Percentiles rank a stretch among this genome's conserved stretches.
Evolutionary conservation across 2,797 vertebrate genomes (phyloP).

Genomic region (Valencia hispanica): DNA sequence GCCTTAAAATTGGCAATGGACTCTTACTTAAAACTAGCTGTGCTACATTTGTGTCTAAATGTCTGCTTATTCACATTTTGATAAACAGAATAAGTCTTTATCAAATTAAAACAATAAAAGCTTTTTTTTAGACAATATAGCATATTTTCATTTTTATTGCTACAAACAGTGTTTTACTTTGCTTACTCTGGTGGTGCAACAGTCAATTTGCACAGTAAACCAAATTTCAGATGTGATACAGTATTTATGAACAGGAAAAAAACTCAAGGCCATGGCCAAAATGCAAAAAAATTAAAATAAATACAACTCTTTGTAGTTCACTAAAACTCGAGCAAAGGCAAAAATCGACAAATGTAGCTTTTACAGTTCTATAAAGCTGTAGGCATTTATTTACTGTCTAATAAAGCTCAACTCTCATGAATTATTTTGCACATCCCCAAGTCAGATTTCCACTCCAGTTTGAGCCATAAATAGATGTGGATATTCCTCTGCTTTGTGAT

Average conservation of each 20-base stretch:
- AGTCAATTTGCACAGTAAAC: conserved; percentile 6
- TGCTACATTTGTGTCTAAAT: background rate
- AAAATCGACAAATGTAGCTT: conserved; percentile 1
- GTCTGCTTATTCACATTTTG: background rate
- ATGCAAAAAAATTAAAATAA: too few relatives aligned
- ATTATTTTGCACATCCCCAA: background rate
- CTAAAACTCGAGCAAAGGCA: background rate
- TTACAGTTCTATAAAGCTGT: background rate
- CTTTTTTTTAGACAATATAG: background rate
- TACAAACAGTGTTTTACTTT: background rate
- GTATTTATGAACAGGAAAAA: background rate
- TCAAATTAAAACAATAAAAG: background rate
- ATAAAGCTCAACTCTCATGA: conserved; percentile 6
- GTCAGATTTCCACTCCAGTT: background rate
- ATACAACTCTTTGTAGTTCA: background rate
- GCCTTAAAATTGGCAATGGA: background rate
- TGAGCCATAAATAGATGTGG: background rate
- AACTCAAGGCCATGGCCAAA: background rate
- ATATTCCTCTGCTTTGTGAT: background rate
- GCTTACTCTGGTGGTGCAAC: background rate
- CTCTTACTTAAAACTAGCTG: background rate
- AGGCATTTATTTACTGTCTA: conserved; percentile 1
- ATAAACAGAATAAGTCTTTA: background rate
- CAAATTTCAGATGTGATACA: conserved; percentile 1
- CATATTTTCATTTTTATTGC: background rate